Percentiles rank a stretch among this genome's conserved stretches.
phyloP scores from a whole-genome alignment of 2,113 vertebrate genomes.

The Peromyscus leucopus region DNA sequence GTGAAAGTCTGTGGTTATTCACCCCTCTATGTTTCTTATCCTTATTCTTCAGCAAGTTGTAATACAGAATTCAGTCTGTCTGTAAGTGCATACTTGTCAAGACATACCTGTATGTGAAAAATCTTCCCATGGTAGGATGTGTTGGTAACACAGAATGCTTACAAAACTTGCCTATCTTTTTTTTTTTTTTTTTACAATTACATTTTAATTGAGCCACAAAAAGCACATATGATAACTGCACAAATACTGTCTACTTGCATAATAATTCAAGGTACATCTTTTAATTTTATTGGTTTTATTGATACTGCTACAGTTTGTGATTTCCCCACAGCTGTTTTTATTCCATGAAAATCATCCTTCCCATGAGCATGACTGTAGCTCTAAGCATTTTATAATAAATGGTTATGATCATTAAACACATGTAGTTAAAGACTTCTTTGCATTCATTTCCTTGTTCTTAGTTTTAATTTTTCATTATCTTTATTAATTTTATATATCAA shows the following conservation, averaged over 20 bases:
- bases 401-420: slow-evolving; percentile 87
- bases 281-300: slow-evolving; percentile 89
- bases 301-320: slow-evolving; percentile 85
- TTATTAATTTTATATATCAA: slow-evolving; percentile 82
- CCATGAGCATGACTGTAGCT: slow-evolving; percentile 84
- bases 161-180: slow-evolving; percentile 79
- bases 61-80: slow-evolving; percentile 29
- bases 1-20: slow-evolving; percentile 3
- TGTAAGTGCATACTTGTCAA: slow-evolving; percentile 68
- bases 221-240: slow-evolving; percentile 78
- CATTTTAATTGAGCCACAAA: slow-evolving; percentile 85
- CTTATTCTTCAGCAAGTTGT: not conserved
- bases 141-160: slow-evolving; percentile 74
- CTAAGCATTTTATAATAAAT: slow-evolving; percentile 86
- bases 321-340: slow-evolving; percentile 89
- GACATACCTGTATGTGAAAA: slow-evolving; percentile 69
- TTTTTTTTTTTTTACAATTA: slow-evolving; percentile 79
- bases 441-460: slow-evolving; percentile 79
- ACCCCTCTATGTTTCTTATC: slow-evolving; percentile 49
- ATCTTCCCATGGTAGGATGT: slow-evolving; percentile 66
- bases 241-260: slow-evolving; percentile 81
- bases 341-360: slow-evolving; percentile 87
- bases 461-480: slow-evolving; percentile 83
- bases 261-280: slow-evolving; percentile 87
- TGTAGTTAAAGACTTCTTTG: slow-evolving; percentile 87